Conservation (phyloP, 2,888 invertebrate species). For the Byasa hedistus region DNA sequence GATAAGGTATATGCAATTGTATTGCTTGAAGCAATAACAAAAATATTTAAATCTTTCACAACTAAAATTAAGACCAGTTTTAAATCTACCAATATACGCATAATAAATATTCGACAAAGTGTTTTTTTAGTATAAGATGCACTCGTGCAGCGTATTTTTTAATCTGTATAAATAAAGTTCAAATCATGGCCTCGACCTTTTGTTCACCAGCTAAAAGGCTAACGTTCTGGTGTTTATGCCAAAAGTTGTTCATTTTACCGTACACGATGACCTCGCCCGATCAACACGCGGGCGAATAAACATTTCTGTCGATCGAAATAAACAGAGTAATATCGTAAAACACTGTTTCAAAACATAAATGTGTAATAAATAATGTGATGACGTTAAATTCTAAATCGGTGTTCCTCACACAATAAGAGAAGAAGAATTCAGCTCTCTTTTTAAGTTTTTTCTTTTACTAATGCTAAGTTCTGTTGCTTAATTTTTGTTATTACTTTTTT, state of each 20-base stretch:
- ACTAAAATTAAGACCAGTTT: too few relatives aligned
- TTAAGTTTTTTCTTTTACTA: too few relatives aligned
- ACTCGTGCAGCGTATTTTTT: slow-evolving; percentile 12
- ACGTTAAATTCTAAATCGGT: neutral
- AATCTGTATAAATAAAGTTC: neutral
- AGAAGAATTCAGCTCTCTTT: too few relatives aligned
- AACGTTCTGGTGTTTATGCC: slow-evolving; percentile 52
- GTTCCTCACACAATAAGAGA: too few relatives aligned
- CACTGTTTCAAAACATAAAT: slow-evolving; percentile 13
- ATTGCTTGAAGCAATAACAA: too few relatives aligned
- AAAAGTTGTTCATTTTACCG: slow-evolving; percentile 34
- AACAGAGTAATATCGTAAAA: slow-evolving; percentile 12
- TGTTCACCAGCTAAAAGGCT: slow-evolving; percentile 51
- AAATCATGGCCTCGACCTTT: slow-evolving; percentile 45
- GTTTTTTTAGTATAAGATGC: neutral
- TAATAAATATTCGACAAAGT: neutral
- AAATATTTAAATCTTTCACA: too few relatives aligned
- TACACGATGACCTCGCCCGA: slow-evolving; percentile 52
- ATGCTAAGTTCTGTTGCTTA: too few relatives aligned
- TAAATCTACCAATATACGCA: too few relatives aligned
- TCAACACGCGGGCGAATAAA: slow-evolving; percentile 14
- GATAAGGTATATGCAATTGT: too few relatives aligned
- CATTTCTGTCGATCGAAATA: slow-evolving; percentile 17
- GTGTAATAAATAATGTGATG: neutral
- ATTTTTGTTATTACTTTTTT: too few relatives aligned